Evolutionary conservation across 1,140 invertebrate species (phyloP), one percentile per base, ranked within the genome.

Genomic region (Ips nitidus): DNA sequence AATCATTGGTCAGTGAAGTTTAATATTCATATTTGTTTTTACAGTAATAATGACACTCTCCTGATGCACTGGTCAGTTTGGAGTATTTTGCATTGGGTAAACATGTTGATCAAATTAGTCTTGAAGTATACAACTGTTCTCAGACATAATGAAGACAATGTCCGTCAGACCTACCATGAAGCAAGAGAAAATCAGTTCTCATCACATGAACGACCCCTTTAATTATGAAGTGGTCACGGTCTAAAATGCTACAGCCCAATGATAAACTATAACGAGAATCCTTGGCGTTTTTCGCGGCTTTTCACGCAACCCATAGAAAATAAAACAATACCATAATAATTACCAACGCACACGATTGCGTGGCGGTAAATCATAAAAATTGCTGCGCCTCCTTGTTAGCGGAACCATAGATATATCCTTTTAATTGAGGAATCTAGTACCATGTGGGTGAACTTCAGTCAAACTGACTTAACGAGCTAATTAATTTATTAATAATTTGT

Each of bases 271-370:
- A 50, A 50, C 45, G 45, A 2, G 45, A 50, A 50, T 50, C 45
- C 45, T 50, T 50, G 45, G 45, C 45, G 45, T 50, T 50, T 50
- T 50, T 50, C 45, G 45, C 45, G 45, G 45, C 22, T 50, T 50
- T 50, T 22, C 45, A 50, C 45, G 45, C 45, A 50, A 50, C 45
- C 45, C 45, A 50, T 50, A 50, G 45, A 50, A 50, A 50, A 50
- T 50, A 50, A 50, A 50, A 50, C 45, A 50, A 50, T 50, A 50
- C 45, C 45, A 50, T 50, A 50, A 50, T 22, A 50, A 50, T 50
- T 50, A 50, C 45, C 45, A 50, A 50, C 45, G 45, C 45, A 50
- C 45, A 50, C 22, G 45, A 22, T 50, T 50, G 45, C 45, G 45
- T 50, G 45, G 6, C 45, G 6, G 45, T 22, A 50, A 50, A 50